These are phyloP conservation scores for Heliconius erato DNA, from an alignment of 2,888 invertebrate species.

Conservation along the genomic window DNA sequence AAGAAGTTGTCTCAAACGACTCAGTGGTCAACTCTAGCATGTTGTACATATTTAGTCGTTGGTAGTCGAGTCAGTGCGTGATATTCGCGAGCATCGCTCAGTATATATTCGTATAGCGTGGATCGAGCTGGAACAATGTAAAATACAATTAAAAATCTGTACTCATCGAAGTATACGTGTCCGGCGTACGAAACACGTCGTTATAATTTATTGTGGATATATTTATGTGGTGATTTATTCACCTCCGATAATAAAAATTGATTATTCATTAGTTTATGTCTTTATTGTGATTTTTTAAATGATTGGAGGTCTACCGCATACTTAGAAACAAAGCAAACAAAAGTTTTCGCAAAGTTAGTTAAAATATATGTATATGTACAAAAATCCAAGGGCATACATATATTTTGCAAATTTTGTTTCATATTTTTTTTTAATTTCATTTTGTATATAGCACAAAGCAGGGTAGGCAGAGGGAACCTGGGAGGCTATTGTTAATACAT, in stretches of 20 bases:
- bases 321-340: background rate
- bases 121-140: constrained; percentile 39
- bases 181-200: background rate
- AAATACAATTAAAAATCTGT: constrained; percentile 3
- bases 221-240: background rate
- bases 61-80: constrained; percentile 18
- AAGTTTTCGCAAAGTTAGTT: background rate
- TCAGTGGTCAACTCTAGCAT: constrained; percentile 32
- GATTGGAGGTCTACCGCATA: background rate
- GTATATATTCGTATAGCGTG: background rate
- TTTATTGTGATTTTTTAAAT: constrained; percentile 13
- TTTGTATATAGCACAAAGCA: too few species aligned
- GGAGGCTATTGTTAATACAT: too few species aligned
- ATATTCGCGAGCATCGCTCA: constrained; percentile 24
- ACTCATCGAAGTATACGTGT: background rate
- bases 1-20: constrained; percentile 13
- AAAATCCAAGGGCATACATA: too few species aligned
- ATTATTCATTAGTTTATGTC: constrained; percentile 22
- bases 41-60: constrained; percentile 32
- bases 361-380: too few species aligned
- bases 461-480: too few species aligned
- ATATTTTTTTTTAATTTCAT: too few species aligned
- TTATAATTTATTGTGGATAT: background rate
- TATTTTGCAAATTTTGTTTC: too few species aligned
- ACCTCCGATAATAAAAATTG: constrained; percentile 6